Evolutionary conservation across 2,888 invertebrate genomes (phyloP), one percentile per base, ranked within the genome.

Genomic region (Hyposoter dolosus): DNA sequence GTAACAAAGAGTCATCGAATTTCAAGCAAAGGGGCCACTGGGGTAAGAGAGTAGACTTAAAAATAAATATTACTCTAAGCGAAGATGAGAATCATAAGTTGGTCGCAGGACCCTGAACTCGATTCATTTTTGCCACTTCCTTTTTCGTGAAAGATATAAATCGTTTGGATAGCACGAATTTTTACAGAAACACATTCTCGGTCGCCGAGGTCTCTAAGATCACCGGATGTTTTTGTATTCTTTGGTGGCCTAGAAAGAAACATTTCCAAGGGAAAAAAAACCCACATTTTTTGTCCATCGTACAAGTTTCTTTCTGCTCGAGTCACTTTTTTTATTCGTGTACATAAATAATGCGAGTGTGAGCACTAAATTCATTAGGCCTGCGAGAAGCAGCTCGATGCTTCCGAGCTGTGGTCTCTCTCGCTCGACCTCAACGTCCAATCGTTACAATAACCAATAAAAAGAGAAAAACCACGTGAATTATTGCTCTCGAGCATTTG

Each of bases 11-110:
- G 81, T 86, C 82, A 88, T 68, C 78, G 84, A 45, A 86, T 86
- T 82, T 72, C 79, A 74, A 56, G 66, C 32, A 50, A 40, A 69
- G 35, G 45, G 71, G 53, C 12, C 1, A 23, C 12, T 12, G 23
- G 35, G 40, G 23, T 28, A 28, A 15, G 15, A 60, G 60, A 60
- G 15, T 60, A 66, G 66, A 83, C 83, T 86, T 86, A 86, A 86
- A 86, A 86, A 86, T 86, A 86, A 86, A 86, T 83, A 86, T 86
- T 76, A 84, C 84, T 79, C 84, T 71, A 84, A 84, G 50, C 50
- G 75, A 65, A 82, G 75, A 76, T 75, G 78, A 77, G 82, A 79
- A 78, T 84, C 40, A 71, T 71, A 83, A 83, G 56, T 28, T 69
- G 77, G 66, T 66, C 74, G 80, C 76, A 82, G 76, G 84, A 84